Conservation (phyloP, 1,140 invertebrate genomes). For the Cydia strobilella region DNA sequence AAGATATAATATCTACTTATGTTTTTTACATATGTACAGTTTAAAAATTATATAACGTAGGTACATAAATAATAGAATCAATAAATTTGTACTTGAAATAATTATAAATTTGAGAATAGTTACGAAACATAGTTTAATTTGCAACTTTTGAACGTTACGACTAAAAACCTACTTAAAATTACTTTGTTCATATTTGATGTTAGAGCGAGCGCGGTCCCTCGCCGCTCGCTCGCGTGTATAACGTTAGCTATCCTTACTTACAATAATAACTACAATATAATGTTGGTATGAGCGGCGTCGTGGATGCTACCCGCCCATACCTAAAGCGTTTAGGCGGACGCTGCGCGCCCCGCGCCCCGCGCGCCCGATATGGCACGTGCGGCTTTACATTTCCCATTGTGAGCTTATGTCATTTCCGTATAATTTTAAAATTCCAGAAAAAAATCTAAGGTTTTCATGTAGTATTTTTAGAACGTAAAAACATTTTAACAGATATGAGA, state of each 20-base stretch:
- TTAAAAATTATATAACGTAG: slow-evolving; percentile 69
- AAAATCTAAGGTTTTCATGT: not conserved
- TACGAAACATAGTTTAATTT: slow-evolving; percentile 63
- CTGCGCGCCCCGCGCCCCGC: slow-evolving; percentile 63
- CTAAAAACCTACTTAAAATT: slow-evolving; percentile 73
- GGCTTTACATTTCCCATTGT: not conserved
- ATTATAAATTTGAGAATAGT: slow-evolving; percentile 65
- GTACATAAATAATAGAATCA: slow-evolving; percentile 69
- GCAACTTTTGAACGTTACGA: slow-evolving; percentile 58
- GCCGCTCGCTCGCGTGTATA: slow-evolving; percentile 46
- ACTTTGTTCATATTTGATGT: slow-evolving; percentile 69
- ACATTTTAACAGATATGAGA: slow-evolving; percentile 5
- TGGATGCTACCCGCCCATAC: slow-evolving; percentile 79
- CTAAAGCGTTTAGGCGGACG: slow-evolving; percentile 79
- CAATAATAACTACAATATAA: slow-evolving; percentile 78
- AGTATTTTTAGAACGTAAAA: not conserved
- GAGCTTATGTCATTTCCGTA: not conserved
- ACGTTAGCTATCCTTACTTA: slow-evolving; percentile 70
- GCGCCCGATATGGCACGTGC: slow-evolving; percentile 43
- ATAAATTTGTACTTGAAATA: slow-evolving; percentile 76
- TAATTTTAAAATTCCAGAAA: not conserved
- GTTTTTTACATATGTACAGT: slow-evolving; percentile 78
- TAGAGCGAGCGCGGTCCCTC: slow-evolving; percentile 46
- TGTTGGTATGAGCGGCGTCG: slow-evolving; percentile 78
- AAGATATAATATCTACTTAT: slow-evolving; percentile 75